A percentile compares a stretch with the other conserved stretches of the same genome.
Evolutionary conservation across 2,797 vertebrate genomes (phyloP).

Genomic region (Adrianichthys oophorus): DNA sequence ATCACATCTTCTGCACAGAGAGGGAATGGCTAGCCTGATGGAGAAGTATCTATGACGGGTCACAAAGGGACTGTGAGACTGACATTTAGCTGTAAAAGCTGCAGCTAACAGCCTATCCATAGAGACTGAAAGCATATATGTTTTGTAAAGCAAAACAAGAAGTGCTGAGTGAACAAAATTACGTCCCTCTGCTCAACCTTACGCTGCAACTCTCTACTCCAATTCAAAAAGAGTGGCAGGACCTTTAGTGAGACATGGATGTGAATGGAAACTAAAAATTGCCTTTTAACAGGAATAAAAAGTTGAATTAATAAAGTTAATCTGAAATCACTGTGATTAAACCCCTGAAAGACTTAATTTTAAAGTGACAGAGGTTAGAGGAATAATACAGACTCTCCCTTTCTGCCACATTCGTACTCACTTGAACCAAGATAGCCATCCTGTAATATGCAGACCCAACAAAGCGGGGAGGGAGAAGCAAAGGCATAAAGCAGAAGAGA

Average conservation of each 20-base stretch:
- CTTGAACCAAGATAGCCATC: conserved; percentile 60
- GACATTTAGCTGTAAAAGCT: conserved; percentile 55
- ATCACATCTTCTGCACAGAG: conserved; percentile 32
- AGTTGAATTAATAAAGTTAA: conserved; percentile 14
- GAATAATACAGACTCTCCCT: conserved; percentile 35
- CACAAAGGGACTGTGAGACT: conserved; percentile 30
- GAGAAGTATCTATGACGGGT: conserved; percentile 26
- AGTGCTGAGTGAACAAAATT: conserved; percentile 51
- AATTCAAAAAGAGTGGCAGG: conserved; percentile 42
- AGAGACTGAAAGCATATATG: conserved; percentile 45
- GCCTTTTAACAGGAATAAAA: background rate
- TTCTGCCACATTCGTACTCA: conserved; percentile 12
- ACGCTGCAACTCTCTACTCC: conserved; percentile 30
- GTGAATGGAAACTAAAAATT: background rate
- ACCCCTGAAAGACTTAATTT: conserved; percentile 18
- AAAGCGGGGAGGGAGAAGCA: conserved; percentile 20
- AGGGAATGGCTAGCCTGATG: conserved; percentile 17
- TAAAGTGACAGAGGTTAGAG: conserved; percentile 14
- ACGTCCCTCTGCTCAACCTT: conserved; percentile 36
- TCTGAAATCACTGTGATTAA: conserved; percentile 8
- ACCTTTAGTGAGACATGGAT: background rate
- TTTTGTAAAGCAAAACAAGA: conserved; percentile 37
- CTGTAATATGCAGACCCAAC: conserved; percentile 43
- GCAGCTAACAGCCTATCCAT: conserved; percentile 41
- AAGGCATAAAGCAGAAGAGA: conserved; percentile 19